These are phyloP conservation scores for Bos indicus DNA, from an alignment of 2,113 vertebrate genomes.

Conservation along the genomic window DNA sequence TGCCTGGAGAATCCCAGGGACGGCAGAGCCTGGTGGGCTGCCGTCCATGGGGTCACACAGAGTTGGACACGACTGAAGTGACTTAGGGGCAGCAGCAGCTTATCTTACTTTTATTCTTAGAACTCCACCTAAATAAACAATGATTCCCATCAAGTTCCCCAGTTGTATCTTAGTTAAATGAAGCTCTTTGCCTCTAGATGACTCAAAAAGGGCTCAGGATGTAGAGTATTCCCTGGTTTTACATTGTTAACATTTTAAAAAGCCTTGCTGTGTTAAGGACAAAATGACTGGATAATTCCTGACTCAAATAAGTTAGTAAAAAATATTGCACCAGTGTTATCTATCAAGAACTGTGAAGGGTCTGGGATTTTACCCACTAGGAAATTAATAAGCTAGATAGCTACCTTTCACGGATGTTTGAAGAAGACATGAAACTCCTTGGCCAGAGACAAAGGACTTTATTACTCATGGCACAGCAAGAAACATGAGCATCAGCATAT, in stretches of 20 bases:
- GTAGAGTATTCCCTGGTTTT: not conserved
- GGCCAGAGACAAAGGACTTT: not conserved
- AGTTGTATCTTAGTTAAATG: not conserved
- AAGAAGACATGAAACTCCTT: not conserved
- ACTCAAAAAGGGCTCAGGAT: not conserved
- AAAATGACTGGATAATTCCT: not conserved
- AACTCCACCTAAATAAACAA: not conserved
- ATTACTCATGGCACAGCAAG: not conserved
- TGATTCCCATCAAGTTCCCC: not conserved
- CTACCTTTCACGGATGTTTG: not conserved
- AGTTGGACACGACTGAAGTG: accelerated
- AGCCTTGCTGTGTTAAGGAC: not conserved
- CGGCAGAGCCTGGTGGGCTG: accelerated
- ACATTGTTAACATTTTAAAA: not conserved
- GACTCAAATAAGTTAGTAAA: not conserved
- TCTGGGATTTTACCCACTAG: not conserved
- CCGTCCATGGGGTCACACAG: accelerated
- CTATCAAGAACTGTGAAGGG: not conserved
- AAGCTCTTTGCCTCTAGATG: not conserved
- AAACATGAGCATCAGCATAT: not conserved
- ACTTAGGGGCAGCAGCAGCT: not conserved
- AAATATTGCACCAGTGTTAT: not conserved
- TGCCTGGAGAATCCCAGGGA: not conserved
- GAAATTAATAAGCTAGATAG: not conserved
- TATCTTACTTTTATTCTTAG: not conserved